phyloP scores from a whole-genome alignment of 2,113 vertebrate species.

The Atrichornis clamosus region DNA sequence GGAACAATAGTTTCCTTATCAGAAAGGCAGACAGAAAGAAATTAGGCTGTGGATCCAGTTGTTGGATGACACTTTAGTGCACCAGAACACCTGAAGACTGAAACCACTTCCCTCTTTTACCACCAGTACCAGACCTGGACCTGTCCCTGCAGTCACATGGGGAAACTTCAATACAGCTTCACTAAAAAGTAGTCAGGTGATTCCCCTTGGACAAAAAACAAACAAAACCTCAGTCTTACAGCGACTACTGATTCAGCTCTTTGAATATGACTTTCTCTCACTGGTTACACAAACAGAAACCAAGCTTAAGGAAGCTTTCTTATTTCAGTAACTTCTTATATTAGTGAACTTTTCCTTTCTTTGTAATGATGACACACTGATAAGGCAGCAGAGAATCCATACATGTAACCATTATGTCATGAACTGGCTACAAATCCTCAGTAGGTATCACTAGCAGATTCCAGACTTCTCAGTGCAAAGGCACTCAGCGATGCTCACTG shows the following conservation, averaged over 20 bases:
- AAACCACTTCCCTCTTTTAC: not conserved
- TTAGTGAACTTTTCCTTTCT: not conserved
- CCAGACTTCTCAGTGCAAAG: not conserved
- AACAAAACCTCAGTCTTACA: not conserved
- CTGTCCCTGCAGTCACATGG: not conserved
- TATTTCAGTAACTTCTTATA: not conserved
- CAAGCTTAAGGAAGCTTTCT: not conserved
- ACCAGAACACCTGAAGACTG: not conserved
- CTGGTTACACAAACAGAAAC: not conserved
- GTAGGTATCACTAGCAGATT: not conserved
- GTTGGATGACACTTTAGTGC: not conserved
- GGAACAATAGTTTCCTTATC: not conserved
- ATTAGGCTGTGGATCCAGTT: not conserved
- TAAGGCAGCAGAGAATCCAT: not conserved
- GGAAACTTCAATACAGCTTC: not conserved
- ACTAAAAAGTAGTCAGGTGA: not conserved
- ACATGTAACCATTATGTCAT: not conserved
- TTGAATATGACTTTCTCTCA: not conserved
- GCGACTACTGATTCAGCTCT: not conserved
- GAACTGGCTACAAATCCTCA: not conserved
- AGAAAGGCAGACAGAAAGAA: not conserved
- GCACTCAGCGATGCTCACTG: not conserved
- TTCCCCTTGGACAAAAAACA: not conserved
- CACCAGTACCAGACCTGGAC: not conserved
- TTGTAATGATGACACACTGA: not conserved